Conservation (phyloP, 2,888 invertebrate genomes). For the Matsumyia berberina region DNA sequence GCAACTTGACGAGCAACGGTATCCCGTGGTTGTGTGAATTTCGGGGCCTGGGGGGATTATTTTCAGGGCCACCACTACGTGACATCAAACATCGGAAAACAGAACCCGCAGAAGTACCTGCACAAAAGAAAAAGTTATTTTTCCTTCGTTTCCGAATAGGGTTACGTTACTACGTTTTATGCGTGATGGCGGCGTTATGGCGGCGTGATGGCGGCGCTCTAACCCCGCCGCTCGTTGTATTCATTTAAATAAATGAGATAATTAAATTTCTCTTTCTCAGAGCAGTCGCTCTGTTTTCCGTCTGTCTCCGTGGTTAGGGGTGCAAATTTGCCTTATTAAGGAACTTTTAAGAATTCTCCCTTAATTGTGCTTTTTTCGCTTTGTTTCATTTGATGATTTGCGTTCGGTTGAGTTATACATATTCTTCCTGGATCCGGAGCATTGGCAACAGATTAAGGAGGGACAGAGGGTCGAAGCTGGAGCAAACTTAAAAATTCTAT, state of each 20-base stretch:
- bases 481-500: slow-evolving; percentile 1
- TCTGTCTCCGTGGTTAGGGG: background rate
- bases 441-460: background rate
- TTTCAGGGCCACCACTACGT: background rate
- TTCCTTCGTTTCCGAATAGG: slow-evolving; percentile 11
- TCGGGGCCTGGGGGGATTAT: background rate
- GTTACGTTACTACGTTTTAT: background rate
- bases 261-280: slow-evolving; percentile 14
- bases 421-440: background rate
- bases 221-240: slow-evolving; percentile 11
- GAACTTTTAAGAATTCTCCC: slow-evolving; percentile 37
- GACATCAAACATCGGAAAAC: background rate
- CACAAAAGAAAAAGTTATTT: background rate
- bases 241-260: slow-evolving; percentile 32
- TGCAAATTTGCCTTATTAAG: slow-evolving; percentile 44
- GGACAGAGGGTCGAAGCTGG: background rate
- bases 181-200: background rate
- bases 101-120: background rate
- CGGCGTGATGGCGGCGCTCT: background rate
- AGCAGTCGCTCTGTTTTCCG: background rate
- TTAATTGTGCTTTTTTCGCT: slow-evolving; percentile 39
- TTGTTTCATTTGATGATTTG: slow-evolving; percentile 44
- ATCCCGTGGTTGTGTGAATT: background rate
- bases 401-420: slow-evolving; percentile 3
- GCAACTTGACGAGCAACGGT: background rate